Conservation (phyloP, 2,888 invertebrate genomes). For the Phyllotreta cruciferae region DNA sequence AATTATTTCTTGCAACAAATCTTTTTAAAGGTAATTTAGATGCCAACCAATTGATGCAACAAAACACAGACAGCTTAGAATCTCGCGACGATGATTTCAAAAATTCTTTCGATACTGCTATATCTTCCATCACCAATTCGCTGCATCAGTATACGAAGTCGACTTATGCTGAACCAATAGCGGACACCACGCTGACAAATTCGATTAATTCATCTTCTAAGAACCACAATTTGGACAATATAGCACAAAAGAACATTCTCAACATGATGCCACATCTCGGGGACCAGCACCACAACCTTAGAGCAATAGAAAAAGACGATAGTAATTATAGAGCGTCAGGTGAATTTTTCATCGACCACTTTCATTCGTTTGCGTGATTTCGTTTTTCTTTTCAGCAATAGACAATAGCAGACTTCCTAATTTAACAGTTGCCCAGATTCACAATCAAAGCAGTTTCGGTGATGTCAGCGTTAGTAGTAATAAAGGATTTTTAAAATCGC, state of each 20-base stretch:
- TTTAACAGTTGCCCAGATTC: slow-evolving; percentile 50
- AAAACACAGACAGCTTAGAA: slow-evolving; percentile 65
- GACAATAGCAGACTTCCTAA: slow-evolving; percentile 39
- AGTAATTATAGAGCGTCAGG: slow-evolving; percentile 4
- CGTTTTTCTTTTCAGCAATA: slow-evolving; percentile 16
- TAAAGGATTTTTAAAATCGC: slow-evolving; percentile 53
- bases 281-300: slow-evolving; percentile 43
- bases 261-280: slow-evolving; percentile 37
- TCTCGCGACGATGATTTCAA: slow-evolving; percentile 65
- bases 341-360: neutral
- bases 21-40: slow-evolving; percentile 52
- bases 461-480: slow-evolving; percentile 29
- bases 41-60: slow-evolving; percentile 52
- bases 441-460: slow-evolving; percentile 42
- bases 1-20: neutral
- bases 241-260: slow-evolving; percentile 38
- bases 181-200: slow-evolving; percentile 20
- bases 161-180: slow-evolving; percentile 41
- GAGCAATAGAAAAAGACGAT: slow-evolving; percentile 48
- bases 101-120: slow-evolving; percentile 65
- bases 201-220: slow-evolving; percentile 29
- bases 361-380: neutral
- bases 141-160: slow-evolving; percentile 56
- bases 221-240: slow-evolving; percentile 40
- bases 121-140: slow-evolving; percentile 60